Percentiles rank a stretch among this genome's conserved stretches.
These are phyloP conservation scores for Lasiurus borealis DNA, from an alignment of 2,113 vertebrate species.

Conservation along the genomic window DNA sequence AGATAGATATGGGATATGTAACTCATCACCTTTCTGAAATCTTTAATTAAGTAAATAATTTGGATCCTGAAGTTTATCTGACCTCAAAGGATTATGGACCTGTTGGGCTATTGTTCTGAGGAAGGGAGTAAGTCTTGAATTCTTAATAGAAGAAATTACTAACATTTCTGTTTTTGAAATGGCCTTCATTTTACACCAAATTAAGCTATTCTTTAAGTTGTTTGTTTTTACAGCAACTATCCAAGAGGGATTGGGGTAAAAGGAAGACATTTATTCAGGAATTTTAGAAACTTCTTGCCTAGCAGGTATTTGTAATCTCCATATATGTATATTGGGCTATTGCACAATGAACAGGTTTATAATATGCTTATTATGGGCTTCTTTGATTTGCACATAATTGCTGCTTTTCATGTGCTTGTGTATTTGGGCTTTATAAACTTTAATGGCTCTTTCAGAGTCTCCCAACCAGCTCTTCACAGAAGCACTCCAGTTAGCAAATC, in stretches of 20 bases:
- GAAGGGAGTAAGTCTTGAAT: not conserved
- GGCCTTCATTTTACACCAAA: slow-evolving; percentile 18
- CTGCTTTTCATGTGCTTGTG: slow-evolving; percentile 29
- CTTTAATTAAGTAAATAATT: not conserved
- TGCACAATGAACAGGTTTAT: slow-evolving; percentile 13
- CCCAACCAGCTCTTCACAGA: not conserved
- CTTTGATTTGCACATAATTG: slow-evolving; percentile 44
- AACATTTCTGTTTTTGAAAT: slow-evolving; percentile 33
- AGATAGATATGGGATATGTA: not conserved
- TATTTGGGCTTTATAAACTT: slow-evolving; percentile 40
- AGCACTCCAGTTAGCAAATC: slow-evolving; percentile 35
- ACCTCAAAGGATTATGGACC: not conserved
- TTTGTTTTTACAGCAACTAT: slow-evolving; percentile 51
- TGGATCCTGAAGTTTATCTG: slow-evolving; percentile 32
- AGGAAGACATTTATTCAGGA: not conserved
- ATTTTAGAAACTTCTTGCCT: slow-evolving; percentile 27
- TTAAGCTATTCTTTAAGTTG: slow-evolving; percentile 43
- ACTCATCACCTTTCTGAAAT: slow-evolving; percentile 29
- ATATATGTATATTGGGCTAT: not conserved
- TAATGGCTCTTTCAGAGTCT: slow-evolving; percentile 17
- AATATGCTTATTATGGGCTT: not conserved
- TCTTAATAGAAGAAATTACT: not conserved
- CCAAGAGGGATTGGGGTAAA: not conserved
- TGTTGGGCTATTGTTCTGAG: not conserved
- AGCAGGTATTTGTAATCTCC: slow-evolving; percentile 28